Base-by-base conservation (phyloP, 2,888 invertebrate species). In the Orthosia gothica region DNA sequence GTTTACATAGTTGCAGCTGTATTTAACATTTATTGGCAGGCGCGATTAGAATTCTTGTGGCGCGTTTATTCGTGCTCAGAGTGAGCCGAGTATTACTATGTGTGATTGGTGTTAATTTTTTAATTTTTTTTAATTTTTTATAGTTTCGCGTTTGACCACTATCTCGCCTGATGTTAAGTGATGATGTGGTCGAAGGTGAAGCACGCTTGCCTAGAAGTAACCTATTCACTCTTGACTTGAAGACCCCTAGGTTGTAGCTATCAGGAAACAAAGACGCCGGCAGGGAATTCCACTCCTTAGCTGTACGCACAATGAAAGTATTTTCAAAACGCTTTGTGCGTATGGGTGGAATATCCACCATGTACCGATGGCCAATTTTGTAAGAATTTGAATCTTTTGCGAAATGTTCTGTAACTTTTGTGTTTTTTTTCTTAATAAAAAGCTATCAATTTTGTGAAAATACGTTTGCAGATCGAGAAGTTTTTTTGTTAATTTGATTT, bases 1-100 rank as follows among this genome's bases (percentile, higher is more conserved):
- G 70, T 59, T 68, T 59, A 86, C 79, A 76, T 64, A 79, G 82
- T 79, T 77, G 71, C 62, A 57, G 65, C 45, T 57, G 58, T 69
- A 71, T 62, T 64, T 26, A 45, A 74, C 67, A 62, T 85, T 84
- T 76, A 80, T 73, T 49, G 69, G 52, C 50, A 40, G 45, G 40
- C 20, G 55, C 23, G 58, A 61, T 74, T 72, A 49, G 62, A 75
- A 75, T 69, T 66, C 61, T 50, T 54, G 49, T 67, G 9, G 57
- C 55, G 50, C 45, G 40, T 61, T 47, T 55, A 61, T 23, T 55
- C 16, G 52, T 49, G 47, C 23, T 23, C 16, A 54, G 20, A 23
- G 47, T 47, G 47, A 5, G n/a, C n/a, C 23, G 50, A 15, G 23
- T 32, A 32, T 64, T 52, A 2, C 26, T 23, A 59, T 50, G 45